Conservation (phyloP, 1,140 invertebrate genomes). For the Drosophila micromelanica region DNA sequence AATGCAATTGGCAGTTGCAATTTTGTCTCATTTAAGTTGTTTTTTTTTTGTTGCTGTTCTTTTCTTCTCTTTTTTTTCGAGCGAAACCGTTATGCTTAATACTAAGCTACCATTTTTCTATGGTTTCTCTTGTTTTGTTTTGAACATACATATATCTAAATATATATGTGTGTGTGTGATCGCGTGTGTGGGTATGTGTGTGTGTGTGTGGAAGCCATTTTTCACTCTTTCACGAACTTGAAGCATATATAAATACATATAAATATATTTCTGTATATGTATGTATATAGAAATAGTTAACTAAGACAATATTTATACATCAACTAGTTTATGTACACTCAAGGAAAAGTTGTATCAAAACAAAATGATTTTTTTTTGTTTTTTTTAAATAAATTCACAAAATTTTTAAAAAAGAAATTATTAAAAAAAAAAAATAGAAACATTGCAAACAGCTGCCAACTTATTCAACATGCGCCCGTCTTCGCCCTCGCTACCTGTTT, state of each 20-base stretch:
- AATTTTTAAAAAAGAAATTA: not conserved
- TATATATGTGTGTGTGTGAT: constrained; percentile 4
- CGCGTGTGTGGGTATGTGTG: constrained; percentile 9
- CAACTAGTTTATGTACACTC: constrained; percentile 7
- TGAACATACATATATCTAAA: not conserved
- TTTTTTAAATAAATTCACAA: not conserved
- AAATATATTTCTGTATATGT: constrained; percentile 17
- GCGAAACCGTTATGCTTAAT: constrained; percentile 35
- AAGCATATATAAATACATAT: constrained; percentile 29
- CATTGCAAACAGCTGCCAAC: constrained; percentile 43
- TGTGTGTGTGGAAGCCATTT: constrained; percentile 44
- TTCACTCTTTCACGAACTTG: constrained; percentile 26
- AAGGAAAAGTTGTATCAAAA: constrained; percentile 9
- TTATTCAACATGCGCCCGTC: constrained; percentile 15
- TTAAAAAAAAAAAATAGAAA: constrained; percentile 17
- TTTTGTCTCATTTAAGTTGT: constrained; percentile 43
- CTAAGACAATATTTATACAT: constrained; percentile 17
- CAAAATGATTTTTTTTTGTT: not conserved
- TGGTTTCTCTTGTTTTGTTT: constrained; percentile 24
- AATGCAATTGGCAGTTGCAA: constrained; percentile 77
- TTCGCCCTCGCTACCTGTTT: not conserved
- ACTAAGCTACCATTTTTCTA: constrained; percentile 23
- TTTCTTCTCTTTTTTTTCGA: constrained; percentile 18
- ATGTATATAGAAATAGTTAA: constrained; percentile 21
- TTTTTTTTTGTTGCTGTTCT: constrained; percentile 3